Evolutionary conservation across 2,888 invertebrate genomes (phyloP).

Genomic region (Glyphotaelius pellucidus): DNA sequence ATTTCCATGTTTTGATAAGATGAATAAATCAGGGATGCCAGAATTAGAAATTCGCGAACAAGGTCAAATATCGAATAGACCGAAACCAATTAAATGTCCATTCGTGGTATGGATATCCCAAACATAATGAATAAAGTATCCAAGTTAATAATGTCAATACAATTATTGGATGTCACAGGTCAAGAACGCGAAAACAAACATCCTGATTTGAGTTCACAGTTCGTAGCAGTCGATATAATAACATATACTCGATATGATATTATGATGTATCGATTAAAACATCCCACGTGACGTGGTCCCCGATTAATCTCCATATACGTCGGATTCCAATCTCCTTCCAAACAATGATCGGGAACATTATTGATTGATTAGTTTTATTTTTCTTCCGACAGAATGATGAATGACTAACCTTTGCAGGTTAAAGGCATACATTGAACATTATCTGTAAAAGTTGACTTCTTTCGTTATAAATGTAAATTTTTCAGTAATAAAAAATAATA

Average conservation of each 20-base stretch:
- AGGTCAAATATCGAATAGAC: background rate
- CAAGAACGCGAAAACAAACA: background rate
- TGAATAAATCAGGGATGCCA: background rate
- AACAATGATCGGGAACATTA: background rate
- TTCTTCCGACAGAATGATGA: background rate
- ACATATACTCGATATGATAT: background rate
- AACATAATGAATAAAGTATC: background rate
- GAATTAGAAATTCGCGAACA: background rate
- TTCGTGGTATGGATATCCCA: background rate
- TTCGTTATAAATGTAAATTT: background rate
- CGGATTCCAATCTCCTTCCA: background rate
- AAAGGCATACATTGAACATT: background rate
- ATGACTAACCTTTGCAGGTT: background rate
- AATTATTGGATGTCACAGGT: background rate
- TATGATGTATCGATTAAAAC: background rate
- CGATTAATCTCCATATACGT: constrained; percentile 2
- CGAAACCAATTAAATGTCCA: background rate
- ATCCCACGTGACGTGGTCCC: background rate
- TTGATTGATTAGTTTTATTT: constrained; percentile 2
- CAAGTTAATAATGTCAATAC: background rate
- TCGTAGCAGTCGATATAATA: background rate
- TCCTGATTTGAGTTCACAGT: background rate
- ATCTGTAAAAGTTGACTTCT: background rate
- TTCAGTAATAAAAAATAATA: background rate
- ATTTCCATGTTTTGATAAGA: background rate